phyloP scores from a whole-genome alignment of 2,888 invertebrate species.

The Acleris laterana region DNA sequence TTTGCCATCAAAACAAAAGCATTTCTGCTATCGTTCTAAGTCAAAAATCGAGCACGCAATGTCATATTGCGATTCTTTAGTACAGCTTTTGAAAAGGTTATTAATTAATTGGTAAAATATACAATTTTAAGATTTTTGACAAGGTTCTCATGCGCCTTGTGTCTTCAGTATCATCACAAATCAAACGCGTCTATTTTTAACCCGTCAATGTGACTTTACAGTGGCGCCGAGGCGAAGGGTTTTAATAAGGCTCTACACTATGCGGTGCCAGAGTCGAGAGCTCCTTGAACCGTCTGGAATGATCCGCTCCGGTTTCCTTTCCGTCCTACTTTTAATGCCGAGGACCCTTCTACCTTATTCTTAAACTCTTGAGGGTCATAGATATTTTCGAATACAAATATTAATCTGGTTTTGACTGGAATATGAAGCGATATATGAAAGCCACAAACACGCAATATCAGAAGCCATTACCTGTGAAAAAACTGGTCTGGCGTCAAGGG shows the following conservation, averaged over 20 bases:
- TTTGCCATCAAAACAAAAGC: conserved; percentile 20
- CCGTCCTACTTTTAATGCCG: conserved; percentile 46
- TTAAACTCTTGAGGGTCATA: conserved; percentile 14
- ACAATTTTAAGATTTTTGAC: too few species aligned
- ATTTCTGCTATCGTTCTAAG: background rate
- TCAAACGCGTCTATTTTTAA: conserved; percentile 18
- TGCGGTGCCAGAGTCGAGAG: conserved; percentile 42
- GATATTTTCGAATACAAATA: background rate
- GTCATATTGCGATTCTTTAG: background rate
- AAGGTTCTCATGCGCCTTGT: background rate
- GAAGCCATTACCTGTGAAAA: conserved; percentile 30
- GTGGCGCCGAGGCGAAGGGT: conserved; percentile 43
- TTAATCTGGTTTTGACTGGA: background rate
- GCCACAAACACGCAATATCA: conserved; percentile 30
- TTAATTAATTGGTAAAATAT: too few species aligned
- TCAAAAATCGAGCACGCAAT: conserved; percentile 1
- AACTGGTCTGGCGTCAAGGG: conserved; percentile 28
- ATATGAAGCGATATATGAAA: conserved; percentile 20
- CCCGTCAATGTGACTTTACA: conserved; percentile 31
- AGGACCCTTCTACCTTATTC: conserved; percentile 34
- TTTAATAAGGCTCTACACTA: conserved; percentile 52
- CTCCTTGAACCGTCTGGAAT: conserved; percentile 42
- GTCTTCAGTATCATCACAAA: background rate
- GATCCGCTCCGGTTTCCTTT: conserved; percentile 45
- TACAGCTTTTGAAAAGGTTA: too few species aligned